A percentile compares a stretch with the other conserved stretches of the same genome.
These are phyloP conservation scores for Nymphalis c-album DNA, from an alignment of 2,888 invertebrate genomes.

Conservation along the genomic window DNA sequence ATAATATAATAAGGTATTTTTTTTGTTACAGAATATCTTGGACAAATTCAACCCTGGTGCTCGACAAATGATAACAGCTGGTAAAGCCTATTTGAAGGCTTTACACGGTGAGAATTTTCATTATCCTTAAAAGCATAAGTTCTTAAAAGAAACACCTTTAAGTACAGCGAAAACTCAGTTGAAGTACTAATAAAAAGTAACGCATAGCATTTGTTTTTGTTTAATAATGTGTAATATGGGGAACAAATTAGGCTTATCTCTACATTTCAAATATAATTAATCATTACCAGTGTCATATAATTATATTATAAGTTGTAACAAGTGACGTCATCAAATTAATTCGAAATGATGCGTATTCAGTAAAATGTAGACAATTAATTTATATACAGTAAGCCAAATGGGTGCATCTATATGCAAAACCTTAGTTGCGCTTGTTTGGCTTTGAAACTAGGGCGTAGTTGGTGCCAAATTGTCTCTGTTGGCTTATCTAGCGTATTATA, in stretches of 20 bases:
- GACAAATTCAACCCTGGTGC: constrained; percentile 98
- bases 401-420: constrained; percentile 79
- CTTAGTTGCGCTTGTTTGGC: constrained; percentile 73
- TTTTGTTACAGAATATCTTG: constrained; percentile 93
- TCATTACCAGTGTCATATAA: background rate
- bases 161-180: background rate
- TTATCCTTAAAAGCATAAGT: constrained; percentile 3
- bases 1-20: constrained; percentile 31
- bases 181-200: background rate
- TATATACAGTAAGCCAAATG: constrained; percentile 76
- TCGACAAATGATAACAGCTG: constrained; percentile 95
- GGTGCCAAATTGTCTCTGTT: constrained; percentile 80
- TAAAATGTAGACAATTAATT: constrained; percentile 74
- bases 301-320: constrained; percentile 26
- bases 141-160: background rate
- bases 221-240: background rate
- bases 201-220: background rate
- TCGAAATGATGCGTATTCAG: constrained; percentile 61
- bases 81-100: constrained; percentile 96
- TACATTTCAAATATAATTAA: too few relatives aligned
- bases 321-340: constrained; percentile 51
- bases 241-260: too few relatives aligned
- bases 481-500: constrained; percentile 79
- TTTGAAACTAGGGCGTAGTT: constrained; percentile 71
- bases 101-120: constrained; percentile 89